A percentile compares a stretch with the other conserved stretches of the same genome.
These are phyloP conservation scores for Drosophila atripex DNA, from an alignment of 2,888 invertebrate genomes.

Conservation along the genomic window DNA sequence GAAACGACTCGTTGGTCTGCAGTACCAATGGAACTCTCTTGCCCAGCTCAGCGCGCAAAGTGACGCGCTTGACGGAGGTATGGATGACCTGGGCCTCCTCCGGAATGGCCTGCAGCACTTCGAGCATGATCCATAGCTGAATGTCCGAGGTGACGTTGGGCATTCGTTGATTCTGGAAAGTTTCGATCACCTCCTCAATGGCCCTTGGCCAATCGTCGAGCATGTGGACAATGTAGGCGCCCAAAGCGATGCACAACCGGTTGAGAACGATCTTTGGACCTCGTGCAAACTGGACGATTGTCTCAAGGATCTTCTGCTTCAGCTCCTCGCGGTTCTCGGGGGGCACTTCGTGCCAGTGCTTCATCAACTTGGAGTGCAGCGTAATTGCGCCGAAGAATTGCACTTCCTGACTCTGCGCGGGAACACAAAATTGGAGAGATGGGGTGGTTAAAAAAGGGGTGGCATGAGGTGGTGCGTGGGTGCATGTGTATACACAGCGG, in stretches of 20 bases:
- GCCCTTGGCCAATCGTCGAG: conserved; percentile 86
- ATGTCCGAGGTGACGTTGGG: conserved; percentile 86
- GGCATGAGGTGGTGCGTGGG: conserved; percentile 11
- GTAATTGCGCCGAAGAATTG: conserved; percentile 97
- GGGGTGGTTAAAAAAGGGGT: neutral
- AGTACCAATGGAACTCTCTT: conserved; percentile 81
- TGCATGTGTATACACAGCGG: conserved; percentile 41
- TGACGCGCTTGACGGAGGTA: conserved; percentile 82
- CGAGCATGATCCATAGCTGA: conserved; percentile 89
- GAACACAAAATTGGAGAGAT: conserved; percentile 4
- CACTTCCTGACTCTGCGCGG: conserved; percentile 91
- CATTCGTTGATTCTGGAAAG: conserved; percentile 86
- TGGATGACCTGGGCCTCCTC: conserved; percentile 87
- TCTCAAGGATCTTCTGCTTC: conserved; percentile 90
- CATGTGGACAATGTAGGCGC: conserved; percentile 91
- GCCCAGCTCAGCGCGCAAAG: conserved; percentile 80
- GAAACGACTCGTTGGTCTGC: conserved; percentile 80
- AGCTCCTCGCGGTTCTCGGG: conserved; percentile 90
- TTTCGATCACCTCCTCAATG: conserved; percentile 90
- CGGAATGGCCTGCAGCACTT: conserved; percentile 93
- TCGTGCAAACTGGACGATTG: conserved; percentile 90
- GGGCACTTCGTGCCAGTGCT: conserved; percentile 94
- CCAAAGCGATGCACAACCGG: conserved; percentile 93
- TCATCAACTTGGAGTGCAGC: conserved; percentile 93
- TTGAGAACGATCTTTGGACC: conserved; percentile 94